Evolutionary conservation across 2,888 invertebrate genomes (phyloP).

Genomic region (Melolontha melolontha): DNA sequence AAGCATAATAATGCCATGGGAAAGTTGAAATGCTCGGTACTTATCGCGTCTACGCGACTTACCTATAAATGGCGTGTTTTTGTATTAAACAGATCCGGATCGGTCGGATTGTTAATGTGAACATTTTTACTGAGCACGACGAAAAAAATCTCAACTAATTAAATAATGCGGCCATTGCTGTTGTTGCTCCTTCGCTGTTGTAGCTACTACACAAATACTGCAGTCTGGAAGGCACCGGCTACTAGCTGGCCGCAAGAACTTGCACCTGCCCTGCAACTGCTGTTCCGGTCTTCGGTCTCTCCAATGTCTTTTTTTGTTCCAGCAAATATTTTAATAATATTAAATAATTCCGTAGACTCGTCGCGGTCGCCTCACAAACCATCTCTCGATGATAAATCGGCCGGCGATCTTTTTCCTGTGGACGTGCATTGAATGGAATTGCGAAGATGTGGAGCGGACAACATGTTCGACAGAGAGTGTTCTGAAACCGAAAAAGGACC

Average conservation of each 20-base stretch:
- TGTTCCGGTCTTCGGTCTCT: conserved; percentile 56
- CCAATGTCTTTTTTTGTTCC: conserved; percentile 53
- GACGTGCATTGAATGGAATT: conserved; percentile 54
- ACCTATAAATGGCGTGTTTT: conserved; percentile 58
- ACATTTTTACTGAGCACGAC: conserved; percentile 46
- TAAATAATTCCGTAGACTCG: conserved; percentile 61
- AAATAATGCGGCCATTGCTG: conserved; percentile 61
- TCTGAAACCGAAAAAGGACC: conserved; percentile 61
- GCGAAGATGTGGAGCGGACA: conserved; percentile 31
- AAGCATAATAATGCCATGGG: conserved; percentile 37
- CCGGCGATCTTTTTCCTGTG: conserved; percentile 50
- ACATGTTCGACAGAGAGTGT: conserved; percentile 28
- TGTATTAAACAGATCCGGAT: conserved; percentile 60
- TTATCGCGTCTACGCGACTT: conserved; percentile 51
- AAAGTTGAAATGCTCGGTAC: conserved; percentile 36
- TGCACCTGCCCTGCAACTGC: conserved; percentile 60
- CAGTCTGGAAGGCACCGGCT: conserved; percentile 60
- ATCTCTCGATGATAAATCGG: conserved; percentile 63
- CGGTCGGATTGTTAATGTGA: conserved; percentile 61
- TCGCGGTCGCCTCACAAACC: conserved; percentile 54
- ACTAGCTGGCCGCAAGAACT: conserved; percentile 55
- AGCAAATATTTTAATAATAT: conserved; percentile 65
- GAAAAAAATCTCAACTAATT: conserved; percentile 63
- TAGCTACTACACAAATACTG: conserved; percentile 57
- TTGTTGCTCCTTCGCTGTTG: conserved; percentile 59